Percentiles rank a stretch among this genome's conserved stretches.
Evolutionary conservation across 2,888 invertebrate genomes (phyloP).

Genomic region (Plebejus argus): DNA sequence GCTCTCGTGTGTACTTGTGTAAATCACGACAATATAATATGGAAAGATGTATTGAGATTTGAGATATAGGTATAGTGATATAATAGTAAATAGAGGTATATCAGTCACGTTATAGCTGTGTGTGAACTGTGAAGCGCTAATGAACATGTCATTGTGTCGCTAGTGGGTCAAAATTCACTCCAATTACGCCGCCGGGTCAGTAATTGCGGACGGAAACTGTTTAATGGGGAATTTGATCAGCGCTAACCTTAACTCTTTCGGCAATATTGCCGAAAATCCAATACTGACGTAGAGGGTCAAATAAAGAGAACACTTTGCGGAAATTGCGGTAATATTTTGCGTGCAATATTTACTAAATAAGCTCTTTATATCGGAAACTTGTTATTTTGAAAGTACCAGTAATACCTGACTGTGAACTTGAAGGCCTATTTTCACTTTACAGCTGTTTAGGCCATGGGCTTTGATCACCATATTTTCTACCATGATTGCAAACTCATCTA

Average conservation of each 20-base stretch:
- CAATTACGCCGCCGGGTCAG: not conserved
- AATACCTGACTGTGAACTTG: too few relatives aligned
- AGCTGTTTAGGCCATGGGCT: not conserved
- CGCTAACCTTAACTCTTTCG: not conserved
- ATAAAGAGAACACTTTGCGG: not conserved
- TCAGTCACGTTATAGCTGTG: not conserved
- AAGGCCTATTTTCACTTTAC: not conserved
- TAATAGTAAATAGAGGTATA: too few relatives aligned
- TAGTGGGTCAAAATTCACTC: not conserved
- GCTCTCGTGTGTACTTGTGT: too few relatives aligned
- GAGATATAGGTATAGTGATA: too few relatives aligned
- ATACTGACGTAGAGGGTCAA: not conserved
- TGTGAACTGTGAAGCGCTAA: not conserved
- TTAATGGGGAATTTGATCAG: slow-evolving; percentile 12
- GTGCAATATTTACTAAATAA: not conserved
- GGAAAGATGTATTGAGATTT: too few relatives aligned
- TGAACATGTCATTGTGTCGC: not conserved
- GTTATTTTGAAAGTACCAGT: not conserved
- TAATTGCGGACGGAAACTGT: not conserved
- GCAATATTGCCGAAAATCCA: not conserved
- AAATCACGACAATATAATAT: too few relatives aligned
- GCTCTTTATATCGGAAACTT: not conserved
- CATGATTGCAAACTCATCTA: not conserved
- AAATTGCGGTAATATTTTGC: not conserved
- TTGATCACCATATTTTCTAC: not conserved